Base-by-base conservation (phyloP, 1,140 invertebrate species). In the Dryas iulia region DNA sequence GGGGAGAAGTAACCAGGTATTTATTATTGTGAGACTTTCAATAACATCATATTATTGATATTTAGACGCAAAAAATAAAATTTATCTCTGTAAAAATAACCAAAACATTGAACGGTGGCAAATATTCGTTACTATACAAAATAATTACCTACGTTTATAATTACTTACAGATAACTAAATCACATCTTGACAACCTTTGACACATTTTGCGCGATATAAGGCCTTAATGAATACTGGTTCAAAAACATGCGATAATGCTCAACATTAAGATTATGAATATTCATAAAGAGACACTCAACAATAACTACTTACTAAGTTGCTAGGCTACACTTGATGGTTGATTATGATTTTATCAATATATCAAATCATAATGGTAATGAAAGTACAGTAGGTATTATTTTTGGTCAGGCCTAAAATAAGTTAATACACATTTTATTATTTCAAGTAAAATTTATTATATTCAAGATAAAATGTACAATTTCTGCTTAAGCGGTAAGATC, bases 141-240 rank as follows among this genome's bases (percentile, higher is more conserved):
- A 84, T 83, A 82, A 83, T 84, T 81, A 83, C 77, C 69, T 74
- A 71, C 73, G 72, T 81, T 78, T 78, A 78, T 78, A 85, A 79
- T 77, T 84, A 78, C 72, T 63, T 26, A 59, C 7, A 59, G 82
- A 87, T 87, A 85, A 78, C 52, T 73, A 59, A 77, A 71, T 76
- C 60, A 71, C 76, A 72, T 61, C 69, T 62, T 58, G 14, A 59
- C 70, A 75, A 83, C 76, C 79, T 82, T 47, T 81, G 72, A 86
- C 82, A 75, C 72, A 61, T 57, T 74, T 69, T 67, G 57, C 61
- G 71, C 59, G 81, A 87, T 89, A 86, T 77, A 74, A 68, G 62
- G 71, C 73, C 76, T 86, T 84, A 87, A 85, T 89, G 77, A 85
- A 85, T 85, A 83, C 62, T 79, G 64, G 47, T 73, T 75, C 68